Percentiles rank a stretch among this genome's conserved stretches.
Conservation (phyloP, 2,113 vertebrate genomes). For the Onychorhynchus coronatus region DNA sequence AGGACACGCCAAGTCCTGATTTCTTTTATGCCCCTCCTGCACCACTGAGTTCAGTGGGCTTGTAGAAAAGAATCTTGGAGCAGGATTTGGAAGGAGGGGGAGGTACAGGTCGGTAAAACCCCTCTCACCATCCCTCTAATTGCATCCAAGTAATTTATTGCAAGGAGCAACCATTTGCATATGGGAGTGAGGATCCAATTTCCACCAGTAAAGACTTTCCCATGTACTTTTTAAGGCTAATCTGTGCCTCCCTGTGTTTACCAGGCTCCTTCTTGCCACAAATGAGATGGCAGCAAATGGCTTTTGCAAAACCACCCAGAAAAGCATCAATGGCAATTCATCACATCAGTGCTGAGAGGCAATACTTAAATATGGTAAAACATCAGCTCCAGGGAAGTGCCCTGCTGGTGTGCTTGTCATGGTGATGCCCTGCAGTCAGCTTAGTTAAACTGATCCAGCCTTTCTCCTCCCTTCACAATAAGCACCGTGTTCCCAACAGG, state of each 20-base stretch:
- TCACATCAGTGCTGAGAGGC: background rate
- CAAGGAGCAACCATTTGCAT: background rate
- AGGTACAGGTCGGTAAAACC: background rate
- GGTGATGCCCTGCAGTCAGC: background rate
- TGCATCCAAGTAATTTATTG: conserved; percentile 10
- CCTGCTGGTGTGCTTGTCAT: background rate
- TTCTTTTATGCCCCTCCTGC: background rate
- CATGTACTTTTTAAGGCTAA: background rate
- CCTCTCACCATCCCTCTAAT: background rate
- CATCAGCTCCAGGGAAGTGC: background rate
- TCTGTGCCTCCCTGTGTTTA: background rate
- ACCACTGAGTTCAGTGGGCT: background rate
- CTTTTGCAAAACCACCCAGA: background rate
- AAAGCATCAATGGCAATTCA: background rate
- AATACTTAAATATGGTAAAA: background rate
- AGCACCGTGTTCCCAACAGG: background rate
- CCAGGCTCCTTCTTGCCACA: background rate
- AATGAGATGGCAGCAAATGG: background rate
- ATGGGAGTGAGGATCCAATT: background rate
- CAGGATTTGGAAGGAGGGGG: background rate
- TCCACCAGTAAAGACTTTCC: background rate
- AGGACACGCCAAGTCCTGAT: background rate
- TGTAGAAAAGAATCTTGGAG: background rate
- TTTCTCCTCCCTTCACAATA: background rate
- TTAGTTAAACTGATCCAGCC: background rate